phyloP scores from a whole-genome alignment of 2,113 vertebrate genomes.

The Notothenia coriiceps region DNA sequence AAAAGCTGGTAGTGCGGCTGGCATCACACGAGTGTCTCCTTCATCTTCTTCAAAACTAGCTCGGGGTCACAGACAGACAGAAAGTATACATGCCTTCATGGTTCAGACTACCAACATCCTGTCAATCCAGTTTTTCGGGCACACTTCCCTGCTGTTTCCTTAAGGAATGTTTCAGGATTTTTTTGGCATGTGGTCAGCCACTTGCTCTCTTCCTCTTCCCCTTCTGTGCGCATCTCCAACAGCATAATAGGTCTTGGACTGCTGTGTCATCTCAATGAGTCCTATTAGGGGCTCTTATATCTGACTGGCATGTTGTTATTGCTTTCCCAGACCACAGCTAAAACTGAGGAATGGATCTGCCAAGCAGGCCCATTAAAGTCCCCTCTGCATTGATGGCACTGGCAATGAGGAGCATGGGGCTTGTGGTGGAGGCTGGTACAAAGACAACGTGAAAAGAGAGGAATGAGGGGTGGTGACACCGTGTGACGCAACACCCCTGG shows the following conservation, averaged over 20 bases:
- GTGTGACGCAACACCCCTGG: constrained; percentile 29
- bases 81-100: constrained; percentile 24
- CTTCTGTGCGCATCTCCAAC: constrained; percentile 32
- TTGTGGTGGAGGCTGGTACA: constrained; percentile 4
- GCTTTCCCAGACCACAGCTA: constrained; percentile 52
- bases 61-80: constrained; percentile 28
- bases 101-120: constrained; percentile 21
- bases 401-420: constrained; percentile 26
- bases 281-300: constrained; percentile 71
- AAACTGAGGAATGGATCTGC: constrained; percentile 52
- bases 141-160: constrained; percentile 15
- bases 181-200: constrained; percentile 40
- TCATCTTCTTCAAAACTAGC: constrained; percentile 37
- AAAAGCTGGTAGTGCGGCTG: constrained; percentile 46
- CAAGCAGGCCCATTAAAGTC: constrained; percentile 41
- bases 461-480: constrained; percentile 27
- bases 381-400: constrained; percentile 25
- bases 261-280: constrained; percentile 64
- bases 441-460: constrained; percentile 20
- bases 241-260: constrained; percentile 55
- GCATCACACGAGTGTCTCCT: constrained; percentile 41
- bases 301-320: constrained; percentile 69
- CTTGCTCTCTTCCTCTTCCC: constrained; percentile 18
- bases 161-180: constrained; percentile 14
- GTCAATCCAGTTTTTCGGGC: not conserved